Evolutionary conservation across 2,113 vertebrate genomes (phyloP), one percentile per base, ranked within the genome.

Genomic region (Opisthocomus hoazin): DNA sequence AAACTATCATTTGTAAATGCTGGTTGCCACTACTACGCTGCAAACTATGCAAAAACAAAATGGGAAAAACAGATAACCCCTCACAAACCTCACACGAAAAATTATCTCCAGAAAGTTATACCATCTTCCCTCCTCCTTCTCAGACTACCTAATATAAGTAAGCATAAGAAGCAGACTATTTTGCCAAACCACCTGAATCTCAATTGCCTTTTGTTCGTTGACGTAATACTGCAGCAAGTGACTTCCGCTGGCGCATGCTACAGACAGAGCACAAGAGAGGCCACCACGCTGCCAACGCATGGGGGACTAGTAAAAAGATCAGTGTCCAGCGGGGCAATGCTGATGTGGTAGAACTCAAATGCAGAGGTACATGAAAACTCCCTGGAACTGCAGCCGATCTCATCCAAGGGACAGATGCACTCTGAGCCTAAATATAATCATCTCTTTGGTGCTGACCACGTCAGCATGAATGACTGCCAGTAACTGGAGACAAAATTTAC

Each of bases 261-360:
- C 37, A 57, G 16, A 22, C 19, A 66, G 68, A 63, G 65, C 0
- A 0, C n/a, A n/a, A 36, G n/a, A 84, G 51, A 64, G 17, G 50
- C 12, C 43, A 66, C 10, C 29, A 5, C 0, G 1, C 8, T 65
- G 39, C 32, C 83, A 84, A 4, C 0, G 0, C 56, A 17, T 8
- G 0, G 0, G 16, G 11, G 15, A 82, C 36, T 9, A 39, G 9
- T 45, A 21, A 76, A 75, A 91, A 2, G 2, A 41, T 5, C 11
- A 0, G 0, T 19, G 15, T 46, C 50, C 65, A 37, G 16, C 0
- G 45, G 24, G 68, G 37, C 29, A 61, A 37, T 9, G 57, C 10
- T 50, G 66, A 54, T 58, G 39, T 36, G 36, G 23, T 30, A 90
- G 56, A 79, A 90, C 20, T 45, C 43, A 32, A 57, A 61, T 61